Evolutionary conservation across 1,140 invertebrate species (phyloP).

Genomic region (Drosophila melanogaster): DNA sequence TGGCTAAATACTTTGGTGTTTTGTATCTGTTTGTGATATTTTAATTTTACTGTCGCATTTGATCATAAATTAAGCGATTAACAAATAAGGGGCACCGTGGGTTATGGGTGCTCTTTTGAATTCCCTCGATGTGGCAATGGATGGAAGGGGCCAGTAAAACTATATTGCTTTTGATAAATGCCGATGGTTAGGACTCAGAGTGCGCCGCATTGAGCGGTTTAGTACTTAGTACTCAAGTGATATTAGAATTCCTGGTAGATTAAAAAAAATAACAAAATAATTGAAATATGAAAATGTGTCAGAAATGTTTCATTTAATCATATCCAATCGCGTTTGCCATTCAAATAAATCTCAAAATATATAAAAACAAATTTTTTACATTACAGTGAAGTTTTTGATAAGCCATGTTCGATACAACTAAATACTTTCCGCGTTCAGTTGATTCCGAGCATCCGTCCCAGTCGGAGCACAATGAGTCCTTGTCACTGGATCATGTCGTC

Average conservation of each 20-base stretch:
- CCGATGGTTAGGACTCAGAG: too few relatives aligned
- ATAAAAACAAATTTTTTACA: too few relatives aligned
- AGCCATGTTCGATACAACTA: conserved; percentile 15
- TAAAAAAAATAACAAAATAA: too few relatives aligned
- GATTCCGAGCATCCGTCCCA: conserved; percentile 12
- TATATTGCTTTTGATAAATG: too few relatives aligned
- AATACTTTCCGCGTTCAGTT: conserved; percentile 27
- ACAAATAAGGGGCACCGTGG: conserved; percentile 56
- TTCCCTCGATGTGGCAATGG: not conserved
- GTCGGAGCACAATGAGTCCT: not conserved
- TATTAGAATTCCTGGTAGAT: too few relatives aligned
- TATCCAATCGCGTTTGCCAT: too few relatives aligned
- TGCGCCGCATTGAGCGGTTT: too few relatives aligned
- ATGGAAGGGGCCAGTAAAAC: not conserved
- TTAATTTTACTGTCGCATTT: conserved; percentile 80
- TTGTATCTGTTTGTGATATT: conserved; percentile 77
- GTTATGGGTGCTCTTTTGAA: conserved; percentile 16
- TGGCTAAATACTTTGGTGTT: conserved; percentile 44
- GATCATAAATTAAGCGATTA: conserved; percentile 80
- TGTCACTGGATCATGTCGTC: not conserved
- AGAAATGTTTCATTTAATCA: too few relatives aligned
- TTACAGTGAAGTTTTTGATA: too few relatives aligned
- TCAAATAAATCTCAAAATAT: too few relatives aligned
- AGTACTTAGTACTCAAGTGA: too few relatives aligned
- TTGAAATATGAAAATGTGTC: too few relatives aligned